Conservation (phyloP, 35 echinoderm and acorn worm genomes). For the Chiridota heheva region DNA sequence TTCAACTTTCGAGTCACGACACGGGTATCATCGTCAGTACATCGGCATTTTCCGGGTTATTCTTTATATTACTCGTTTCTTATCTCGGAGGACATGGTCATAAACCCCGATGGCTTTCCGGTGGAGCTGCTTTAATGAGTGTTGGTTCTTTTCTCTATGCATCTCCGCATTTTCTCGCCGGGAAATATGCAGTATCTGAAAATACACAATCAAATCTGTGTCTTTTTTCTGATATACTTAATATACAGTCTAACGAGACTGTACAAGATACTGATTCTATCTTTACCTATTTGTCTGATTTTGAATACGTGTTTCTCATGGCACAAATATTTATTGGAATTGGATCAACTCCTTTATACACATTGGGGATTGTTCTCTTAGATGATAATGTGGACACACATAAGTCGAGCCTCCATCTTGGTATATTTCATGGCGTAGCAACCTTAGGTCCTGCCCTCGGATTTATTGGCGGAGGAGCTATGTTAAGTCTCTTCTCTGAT, state of each 20-base stretch:
- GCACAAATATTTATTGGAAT: slow-evolving; percentile 73
- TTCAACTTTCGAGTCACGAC: slow-evolving; percentile 58
- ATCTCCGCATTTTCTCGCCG: slow-evolving; percentile 69
- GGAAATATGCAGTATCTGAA: slow-evolving; percentile 29
- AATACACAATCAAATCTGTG: slow-evolving; percentile 12
- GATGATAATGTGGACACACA: slow-evolving; percentile 79
- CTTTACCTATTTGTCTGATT: no score
- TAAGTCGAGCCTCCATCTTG: slow-evolving; percentile 64
- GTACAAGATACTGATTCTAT: no score
- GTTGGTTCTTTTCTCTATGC: slow-evolving; percentile 55
- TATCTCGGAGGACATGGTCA: slow-evolving; percentile 75
- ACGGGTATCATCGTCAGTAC: slow-evolving; percentile 78
- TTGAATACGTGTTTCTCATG: slow-evolving; percentile 74
- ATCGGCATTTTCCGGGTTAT: slow-evolving; percentile 49
- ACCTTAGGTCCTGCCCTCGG: slow-evolving; percentile 74
- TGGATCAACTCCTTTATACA: slow-evolving; percentile 64
- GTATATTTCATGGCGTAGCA: slow-evolving; percentile 68
- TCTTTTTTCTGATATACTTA: no score
- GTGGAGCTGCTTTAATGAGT: slow-evolving; percentile 50
- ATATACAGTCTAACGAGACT: no score
- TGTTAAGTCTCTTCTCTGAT: slow-evolving; percentile 82
- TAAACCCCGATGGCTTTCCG: slow-evolving; percentile 75
- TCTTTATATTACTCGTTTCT: slow-evolving; percentile 64
- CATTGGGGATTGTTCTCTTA: slow-evolving; percentile 66
- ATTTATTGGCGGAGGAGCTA: slow-evolving; percentile 65